These are phyloP conservation scores for Gavialis gangeticus DNA, from an alignment of 2,113 vertebrate species.

Conservation along the genomic window DNA sequence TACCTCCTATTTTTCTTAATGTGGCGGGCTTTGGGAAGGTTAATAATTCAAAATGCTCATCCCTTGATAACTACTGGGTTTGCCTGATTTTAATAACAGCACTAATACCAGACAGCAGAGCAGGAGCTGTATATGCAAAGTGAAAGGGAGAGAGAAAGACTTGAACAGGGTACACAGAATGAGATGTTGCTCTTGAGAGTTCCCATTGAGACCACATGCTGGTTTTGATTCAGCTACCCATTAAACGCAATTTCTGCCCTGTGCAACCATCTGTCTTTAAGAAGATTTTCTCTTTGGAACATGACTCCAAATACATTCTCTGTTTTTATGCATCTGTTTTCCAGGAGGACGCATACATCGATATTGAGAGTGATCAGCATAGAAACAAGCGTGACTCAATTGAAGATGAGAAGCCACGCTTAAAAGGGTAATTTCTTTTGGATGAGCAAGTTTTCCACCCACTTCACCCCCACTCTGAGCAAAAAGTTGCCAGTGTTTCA, in stretches of 20 bases:
- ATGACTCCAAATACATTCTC: background rate
- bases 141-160: background rate
- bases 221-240: background rate
- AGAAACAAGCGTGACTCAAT: constrained; percentile 22
- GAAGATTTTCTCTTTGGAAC: background rate
- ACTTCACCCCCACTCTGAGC: background rate
- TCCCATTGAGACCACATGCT: background rate
- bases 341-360: constrained; percentile 70
- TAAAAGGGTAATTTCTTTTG: constrained; percentile 76
- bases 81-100: background rate
- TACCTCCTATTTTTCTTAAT: rapidly evolving
- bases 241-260: background rate
- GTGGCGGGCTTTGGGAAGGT: background rate
- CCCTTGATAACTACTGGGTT: background rate
- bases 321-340: constrained; percentile 47
- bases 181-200: background rate
- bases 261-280: background rate
- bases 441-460: constrained; percentile 1
- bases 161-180: background rate
- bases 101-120: background rate
- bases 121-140: rapidly evolving
- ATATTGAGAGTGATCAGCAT: constrained; percentile 48
- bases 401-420: constrained; percentile 1
- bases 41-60: background rate
- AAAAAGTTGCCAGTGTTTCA: background rate